phyloP scores from a whole-genome alignment of 2,797 vertebrate genomes.

The Microctenopoma stevenorrisi region DNA sequence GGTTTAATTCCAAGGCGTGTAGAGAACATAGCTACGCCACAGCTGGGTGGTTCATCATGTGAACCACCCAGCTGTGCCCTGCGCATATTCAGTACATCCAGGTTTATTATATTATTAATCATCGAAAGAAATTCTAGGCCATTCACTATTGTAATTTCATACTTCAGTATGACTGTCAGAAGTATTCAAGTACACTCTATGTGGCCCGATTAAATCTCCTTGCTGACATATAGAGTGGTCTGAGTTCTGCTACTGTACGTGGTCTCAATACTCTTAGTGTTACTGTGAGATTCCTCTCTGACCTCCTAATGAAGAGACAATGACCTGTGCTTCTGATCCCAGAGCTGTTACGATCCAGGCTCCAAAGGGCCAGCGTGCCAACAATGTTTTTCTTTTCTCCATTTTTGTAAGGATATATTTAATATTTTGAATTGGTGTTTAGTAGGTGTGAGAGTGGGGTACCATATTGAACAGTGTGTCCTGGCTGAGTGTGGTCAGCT shows the following conservation, averaged over 20 bases:
- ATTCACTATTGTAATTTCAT: too few relatives aligned
- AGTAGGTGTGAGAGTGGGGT: slow-evolving; percentile 3
- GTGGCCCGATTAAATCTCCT: not conserved
- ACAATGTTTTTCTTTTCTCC: too few relatives aligned
- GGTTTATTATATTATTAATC: too few relatives aligned
- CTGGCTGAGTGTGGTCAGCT: slow-evolving; percentile 10
- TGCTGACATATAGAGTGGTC: not conserved
- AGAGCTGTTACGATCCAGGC: slow-evolving; percentile 14
- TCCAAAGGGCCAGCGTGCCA: slow-evolving; percentile 12
- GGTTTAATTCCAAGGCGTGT: not conserved
- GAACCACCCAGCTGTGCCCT: too few relatives aligned
- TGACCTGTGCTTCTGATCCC: slow-evolving; percentile 26
- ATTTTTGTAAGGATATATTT: too few relatives aligned
- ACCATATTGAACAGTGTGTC: slow-evolving; percentile 10
- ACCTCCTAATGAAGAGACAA: slow-evolving; percentile 56
- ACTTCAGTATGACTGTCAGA: too few relatives aligned
- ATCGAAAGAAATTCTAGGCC: too few relatives aligned
- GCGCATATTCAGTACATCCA: too few relatives aligned
- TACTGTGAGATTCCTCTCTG: slow-evolving; percentile 72
- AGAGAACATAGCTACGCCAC: too few relatives aligned
- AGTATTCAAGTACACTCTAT: not conserved
- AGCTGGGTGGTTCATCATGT: too few relatives aligned
- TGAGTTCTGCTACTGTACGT: slow-evolving; percentile 1
- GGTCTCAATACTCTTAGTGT: slow-evolving; percentile 38
- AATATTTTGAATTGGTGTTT: too few relatives aligned